phyloP scores from a whole-genome alignment of 2,113 vertebrate genomes.

The Proteles cristata region DNA sequence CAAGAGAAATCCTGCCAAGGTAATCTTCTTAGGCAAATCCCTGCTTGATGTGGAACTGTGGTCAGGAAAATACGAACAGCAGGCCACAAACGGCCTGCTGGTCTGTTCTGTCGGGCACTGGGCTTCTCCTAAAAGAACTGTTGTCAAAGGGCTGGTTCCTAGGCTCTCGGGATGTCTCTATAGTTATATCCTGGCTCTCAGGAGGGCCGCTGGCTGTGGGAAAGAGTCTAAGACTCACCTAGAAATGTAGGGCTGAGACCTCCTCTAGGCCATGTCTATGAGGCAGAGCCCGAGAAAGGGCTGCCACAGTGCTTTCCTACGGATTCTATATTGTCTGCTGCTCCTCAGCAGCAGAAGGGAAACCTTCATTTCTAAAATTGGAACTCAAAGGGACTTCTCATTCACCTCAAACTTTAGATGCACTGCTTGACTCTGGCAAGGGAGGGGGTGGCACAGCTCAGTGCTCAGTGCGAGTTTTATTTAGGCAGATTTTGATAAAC shows the following conservation, averaged over 20 bases:
- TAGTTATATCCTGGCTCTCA: neutral
- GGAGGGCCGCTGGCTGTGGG: neutral
- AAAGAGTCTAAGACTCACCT: neutral
- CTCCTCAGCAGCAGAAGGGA: neutral
- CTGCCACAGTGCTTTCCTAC: neutral
- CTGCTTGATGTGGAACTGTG: conserved; percentile 33
- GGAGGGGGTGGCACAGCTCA: neutral
- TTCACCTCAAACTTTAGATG: neutral
- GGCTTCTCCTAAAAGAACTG: neutral
- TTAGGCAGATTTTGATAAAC: neutral
- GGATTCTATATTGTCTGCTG: neutral
- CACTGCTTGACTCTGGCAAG: neutral
- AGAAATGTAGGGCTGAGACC: neutral
- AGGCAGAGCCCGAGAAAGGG: neutral
- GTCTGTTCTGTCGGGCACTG: neutral
- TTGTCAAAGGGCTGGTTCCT: neutral
- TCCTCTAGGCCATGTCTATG: neutral
- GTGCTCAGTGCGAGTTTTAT: neutral
- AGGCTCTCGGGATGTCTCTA: neutral
- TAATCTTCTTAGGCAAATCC: conserved; percentile 71
- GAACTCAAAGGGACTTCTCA: neutral
- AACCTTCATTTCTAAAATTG: neutral
- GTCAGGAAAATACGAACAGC: conserved; percentile 37
- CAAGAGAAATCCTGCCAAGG: conserved; percentile 58
- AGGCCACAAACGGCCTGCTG: neutral